Conservation (phyloP, 1,140 invertebrate genomes). For the Brachionus plicatilis region DNA sequence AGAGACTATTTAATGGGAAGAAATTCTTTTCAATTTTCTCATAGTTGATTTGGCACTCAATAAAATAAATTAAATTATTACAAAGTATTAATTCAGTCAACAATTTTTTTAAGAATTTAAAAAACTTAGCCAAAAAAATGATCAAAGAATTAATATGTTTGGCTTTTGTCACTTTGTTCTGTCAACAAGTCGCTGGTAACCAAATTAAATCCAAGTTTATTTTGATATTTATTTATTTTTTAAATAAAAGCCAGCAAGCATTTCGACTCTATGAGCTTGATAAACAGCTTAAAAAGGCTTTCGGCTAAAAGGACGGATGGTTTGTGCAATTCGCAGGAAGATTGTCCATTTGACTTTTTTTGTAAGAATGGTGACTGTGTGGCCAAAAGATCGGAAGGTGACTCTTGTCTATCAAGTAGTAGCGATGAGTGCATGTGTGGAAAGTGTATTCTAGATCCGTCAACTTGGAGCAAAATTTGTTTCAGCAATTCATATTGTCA, state of each 20-base stretch:
- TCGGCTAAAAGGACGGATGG: neutral
- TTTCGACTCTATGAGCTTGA: neutral
- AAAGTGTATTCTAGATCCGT: neutral
- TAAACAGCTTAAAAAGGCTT: neutral
- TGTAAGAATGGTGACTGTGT: slow-evolving; percentile 32
- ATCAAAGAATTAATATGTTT: neutral
- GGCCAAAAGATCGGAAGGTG: slow-evolving; percentile 1
- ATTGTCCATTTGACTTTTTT: slow-evolving; percentile 13
- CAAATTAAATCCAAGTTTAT: neutral
- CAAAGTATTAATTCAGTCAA: neutral
- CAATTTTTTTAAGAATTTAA: neutral
- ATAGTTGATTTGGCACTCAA: neutral
- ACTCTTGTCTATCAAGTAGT: neutral
- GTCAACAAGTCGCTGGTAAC: neutral
- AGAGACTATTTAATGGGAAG: neutral
- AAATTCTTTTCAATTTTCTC: neutral
- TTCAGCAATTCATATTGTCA: neutral
- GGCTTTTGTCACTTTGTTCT: neutral
- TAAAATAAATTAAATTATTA: neutral
- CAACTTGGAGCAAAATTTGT: neutral
- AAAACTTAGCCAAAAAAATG: neutral
- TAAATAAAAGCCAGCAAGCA: neutral
- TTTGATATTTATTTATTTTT: neutral
- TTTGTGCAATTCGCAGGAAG: neutral
- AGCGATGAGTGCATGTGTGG: slow-evolving; percentile 24